A percentile compares a stretch with the other conserved stretches of the same genome.
These are phyloP conservation scores for Mobula birostris DNA, from an alignment of 2,113 vertebrate genomes.

Conservation along the genomic window DNA sequence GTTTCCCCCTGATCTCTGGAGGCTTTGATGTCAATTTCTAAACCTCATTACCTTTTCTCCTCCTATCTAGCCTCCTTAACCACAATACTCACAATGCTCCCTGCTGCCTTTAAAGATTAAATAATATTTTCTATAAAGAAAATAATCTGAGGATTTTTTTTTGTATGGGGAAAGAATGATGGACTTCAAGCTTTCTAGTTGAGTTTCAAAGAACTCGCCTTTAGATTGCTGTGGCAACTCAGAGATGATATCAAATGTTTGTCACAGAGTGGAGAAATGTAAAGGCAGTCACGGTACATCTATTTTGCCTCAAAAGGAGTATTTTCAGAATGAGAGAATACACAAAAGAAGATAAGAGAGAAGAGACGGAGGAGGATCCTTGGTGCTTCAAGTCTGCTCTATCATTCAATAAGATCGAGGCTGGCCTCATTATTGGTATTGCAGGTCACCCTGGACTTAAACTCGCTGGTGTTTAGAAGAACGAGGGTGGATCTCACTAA, in stretches of 20 bases:
- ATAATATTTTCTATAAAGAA: background rate
- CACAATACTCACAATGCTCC: background rate
- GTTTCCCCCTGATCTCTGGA: background rate
- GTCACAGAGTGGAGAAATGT: background rate
- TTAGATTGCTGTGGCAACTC: background rate
- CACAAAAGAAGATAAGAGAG: too few species aligned
- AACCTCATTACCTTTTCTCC: background rate
- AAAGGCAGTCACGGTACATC: background rate
- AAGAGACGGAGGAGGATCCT: too few species aligned
- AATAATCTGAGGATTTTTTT: background rate
- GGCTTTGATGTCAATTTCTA: constrained; percentile 14
- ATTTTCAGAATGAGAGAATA: background rate
- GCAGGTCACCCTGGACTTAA: too few species aligned
- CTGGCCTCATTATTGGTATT: too few species aligned
- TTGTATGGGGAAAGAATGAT: background rate
- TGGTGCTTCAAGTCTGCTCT: too few species aligned
- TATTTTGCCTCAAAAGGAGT: background rate
- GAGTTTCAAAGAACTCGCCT: background rate
- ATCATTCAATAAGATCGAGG: too few species aligned
- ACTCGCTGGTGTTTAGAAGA: too few species aligned
- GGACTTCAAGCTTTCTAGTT: background rate
- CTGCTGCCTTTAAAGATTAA: background rate
- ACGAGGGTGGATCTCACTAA: too few species aligned
- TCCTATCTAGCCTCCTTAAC: background rate
- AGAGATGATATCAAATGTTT: background rate